A percentile compares a stretch with the other conserved stretches of the same genome.
Evolutionary conservation across 2,888 invertebrate genomes (phyloP).

Genomic region (Crioceris asparagi): DNA sequence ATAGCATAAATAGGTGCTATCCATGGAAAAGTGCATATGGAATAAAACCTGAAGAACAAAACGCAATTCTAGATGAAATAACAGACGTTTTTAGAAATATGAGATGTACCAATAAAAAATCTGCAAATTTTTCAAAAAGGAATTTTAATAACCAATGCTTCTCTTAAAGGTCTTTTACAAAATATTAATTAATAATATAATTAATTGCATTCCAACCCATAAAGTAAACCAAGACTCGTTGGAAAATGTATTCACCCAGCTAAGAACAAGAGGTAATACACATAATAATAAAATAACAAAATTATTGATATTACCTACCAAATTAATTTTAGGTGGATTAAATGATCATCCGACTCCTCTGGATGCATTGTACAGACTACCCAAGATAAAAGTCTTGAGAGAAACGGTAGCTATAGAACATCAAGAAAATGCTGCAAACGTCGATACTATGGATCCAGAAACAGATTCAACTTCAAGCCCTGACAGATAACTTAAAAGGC

Average conservation of each 20-base stretch:
- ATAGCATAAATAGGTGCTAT: no score
- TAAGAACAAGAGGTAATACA: constrained; percentile 8
- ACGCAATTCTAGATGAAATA: no score
- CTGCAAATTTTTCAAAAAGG: no score
- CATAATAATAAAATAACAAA: background rate
- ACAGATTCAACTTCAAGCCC: background rate
- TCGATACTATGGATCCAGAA: background rate
- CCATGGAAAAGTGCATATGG: no score
- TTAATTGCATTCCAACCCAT: no score
- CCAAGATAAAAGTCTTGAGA: constrained; percentile 12
- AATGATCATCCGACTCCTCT: constrained; percentile 21
- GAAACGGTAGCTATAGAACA: constrained; percentile 4
- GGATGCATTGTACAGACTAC: constrained; percentile 15
- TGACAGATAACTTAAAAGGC: background rate
- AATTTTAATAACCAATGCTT: no score
- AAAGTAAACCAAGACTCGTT: no score
- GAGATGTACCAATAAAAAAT: no score
- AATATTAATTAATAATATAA: no score
- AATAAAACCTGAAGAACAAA: no score
- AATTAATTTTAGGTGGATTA: constrained; percentile 14
- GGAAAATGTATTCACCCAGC: constrained; percentile 15
- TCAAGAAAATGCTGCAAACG: background rate
- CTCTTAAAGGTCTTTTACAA: no score
- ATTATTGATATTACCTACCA: background rate
- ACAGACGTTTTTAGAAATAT: no score